Base-by-base conservation (phyloP, 2,113 vertebrate species). In the Indri indri region DNA sequence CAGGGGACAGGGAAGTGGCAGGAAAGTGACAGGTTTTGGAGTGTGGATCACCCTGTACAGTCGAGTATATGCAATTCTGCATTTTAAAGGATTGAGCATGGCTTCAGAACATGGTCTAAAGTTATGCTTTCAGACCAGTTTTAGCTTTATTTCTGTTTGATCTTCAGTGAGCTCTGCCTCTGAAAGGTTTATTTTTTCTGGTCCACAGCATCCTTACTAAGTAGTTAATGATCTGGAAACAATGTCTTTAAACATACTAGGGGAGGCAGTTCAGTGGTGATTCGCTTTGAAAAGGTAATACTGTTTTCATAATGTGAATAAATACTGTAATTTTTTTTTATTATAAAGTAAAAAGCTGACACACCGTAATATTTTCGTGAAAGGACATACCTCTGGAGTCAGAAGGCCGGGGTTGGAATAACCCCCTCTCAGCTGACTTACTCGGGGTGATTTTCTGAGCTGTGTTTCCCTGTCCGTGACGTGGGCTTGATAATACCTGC, bases 151-250 rank as follows among this genome's bases (percentile, higher is more conserved):
- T 94, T 96, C 95, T 97, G 63, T 97, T 97, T 96, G 94, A 93
- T 94, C 79, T 97, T 94, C 32, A 45, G 50, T 93, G 63, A 76
- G 66, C 68, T 71, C 71, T 76, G 68, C 70, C 73, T 87, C 77
- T 42, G 52, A 57, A 90, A 90, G 73, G 76, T 90, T 96, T 92
- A 71, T 88, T 84, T 90, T 96, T 92, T 96, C 87, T 96, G 93
- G 94, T 91, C 95, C 59, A 91, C n/a, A 96, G 70, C 80, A 96
- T 95, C 94, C 65, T 97, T 95, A 81, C 87, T 91, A 93, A 81
- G 83, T 77, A 95, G 85, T 96, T 96, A 97, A 97, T 95, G 94
- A 94, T 93, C 82, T 96, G 96, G 95, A 96, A 97, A 93, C 88
- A 95, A 79, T 93, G 94, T 94, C 86, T 95, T 94, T 96, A 96